Evolutionary conservation across 2,888 invertebrate genomes (phyloP).

Genomic region (Noctua pronuba): DNA sequence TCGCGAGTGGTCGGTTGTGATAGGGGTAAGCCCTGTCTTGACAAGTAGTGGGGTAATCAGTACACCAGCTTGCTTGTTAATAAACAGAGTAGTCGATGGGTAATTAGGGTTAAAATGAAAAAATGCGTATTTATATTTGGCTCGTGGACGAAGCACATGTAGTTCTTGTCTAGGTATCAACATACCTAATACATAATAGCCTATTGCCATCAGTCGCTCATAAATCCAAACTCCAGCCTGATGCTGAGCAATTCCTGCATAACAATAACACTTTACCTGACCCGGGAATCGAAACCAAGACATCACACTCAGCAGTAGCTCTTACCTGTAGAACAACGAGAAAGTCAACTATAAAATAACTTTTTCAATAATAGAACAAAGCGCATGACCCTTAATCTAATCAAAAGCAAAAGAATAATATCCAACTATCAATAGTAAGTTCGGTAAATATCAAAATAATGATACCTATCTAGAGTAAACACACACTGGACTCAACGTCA

Average conservation of each 20-base stretch:
- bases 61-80: background rate
- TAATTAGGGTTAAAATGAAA: background rate
- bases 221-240: background rate
- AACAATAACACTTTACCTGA: background rate
- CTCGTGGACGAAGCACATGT: too few relatives aligned
- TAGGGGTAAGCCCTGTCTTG: slow-evolving; percentile 46
- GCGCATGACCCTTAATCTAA: background rate
- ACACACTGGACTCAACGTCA: background rate
- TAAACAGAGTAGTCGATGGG: background rate
- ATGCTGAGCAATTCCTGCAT: background rate
- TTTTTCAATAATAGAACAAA: background rate
- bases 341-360: background rate
- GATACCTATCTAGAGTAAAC: background rate
- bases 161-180: too few relatives aligned
- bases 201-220: background rate
- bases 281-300: background rate
- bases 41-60: slow-evolving; percentile 9
- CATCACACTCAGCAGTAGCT: background rate
- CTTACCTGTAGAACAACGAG: background rate
- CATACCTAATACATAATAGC: too few relatives aligned
- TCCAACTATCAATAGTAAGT: background rate
- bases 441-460: background rate
- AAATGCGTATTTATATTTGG: background rate
- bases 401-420: background rate
- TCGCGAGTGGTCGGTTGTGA: slow-evolving; percentile 43